Conservation (phyloP, 2,888 invertebrate genomes). For the Calameuta filiformis region DNA sequence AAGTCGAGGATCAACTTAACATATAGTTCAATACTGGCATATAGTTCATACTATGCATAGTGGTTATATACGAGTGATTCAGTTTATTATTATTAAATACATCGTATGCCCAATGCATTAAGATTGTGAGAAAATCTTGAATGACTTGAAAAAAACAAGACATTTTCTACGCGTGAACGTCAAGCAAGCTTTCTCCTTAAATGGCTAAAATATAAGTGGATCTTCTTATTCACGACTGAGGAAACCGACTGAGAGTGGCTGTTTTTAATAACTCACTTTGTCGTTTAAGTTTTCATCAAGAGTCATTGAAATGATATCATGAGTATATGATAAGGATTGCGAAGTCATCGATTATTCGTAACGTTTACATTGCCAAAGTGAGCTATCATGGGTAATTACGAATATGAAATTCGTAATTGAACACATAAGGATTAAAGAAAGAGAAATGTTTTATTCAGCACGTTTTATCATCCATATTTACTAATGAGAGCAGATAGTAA, state of each 20-base stretch:
- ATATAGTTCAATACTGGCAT: not conserved
- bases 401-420: not conserved
- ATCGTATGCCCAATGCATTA: not conserved
- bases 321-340: not conserved
- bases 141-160: not conserved
- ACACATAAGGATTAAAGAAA: not conserved
- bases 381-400: not conserved
- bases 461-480: not conserved
- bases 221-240: not conserved
- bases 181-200: not conserved
- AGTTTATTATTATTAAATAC: not conserved
- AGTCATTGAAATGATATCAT: not conserved
- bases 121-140: not conserved
- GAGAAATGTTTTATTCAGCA: not conserved
- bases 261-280: not conserved
- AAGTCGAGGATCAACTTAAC: not conserved
- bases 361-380: not conserved
- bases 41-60: not conserved
- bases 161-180: not conserved
- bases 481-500: not conserved
- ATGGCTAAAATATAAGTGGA: not conserved
- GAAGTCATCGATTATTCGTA: not conserved
- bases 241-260: not conserved
- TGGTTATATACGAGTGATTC: not conserved
- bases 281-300: not conserved